Evolutionary conservation across 2,113 vertebrate species (phyloP).

Genomic region (Pseudonaja textilis): DNA sequence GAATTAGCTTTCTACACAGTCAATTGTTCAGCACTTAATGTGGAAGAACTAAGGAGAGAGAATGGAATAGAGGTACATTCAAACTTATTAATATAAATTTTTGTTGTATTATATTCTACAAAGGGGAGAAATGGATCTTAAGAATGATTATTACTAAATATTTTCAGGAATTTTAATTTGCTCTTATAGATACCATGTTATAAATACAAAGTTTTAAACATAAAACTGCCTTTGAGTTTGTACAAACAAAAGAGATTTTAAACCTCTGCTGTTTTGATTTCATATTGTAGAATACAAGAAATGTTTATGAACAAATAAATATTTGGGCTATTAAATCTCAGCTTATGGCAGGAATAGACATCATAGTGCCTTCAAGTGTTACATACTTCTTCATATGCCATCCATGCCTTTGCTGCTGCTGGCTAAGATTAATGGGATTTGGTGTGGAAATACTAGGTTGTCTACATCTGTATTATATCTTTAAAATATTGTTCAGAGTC

Average conservation of each 20-base stretch:
- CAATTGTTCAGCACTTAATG: slow-evolving; percentile 95
- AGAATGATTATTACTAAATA: background rate
- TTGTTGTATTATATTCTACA: background rate
- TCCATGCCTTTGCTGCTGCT: background rate
- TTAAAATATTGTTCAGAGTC: background rate
- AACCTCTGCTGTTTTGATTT: background rate
- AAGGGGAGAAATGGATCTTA: background rate
- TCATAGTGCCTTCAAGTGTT: background rate
- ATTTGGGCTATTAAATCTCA: background rate
- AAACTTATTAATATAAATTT: background rate
- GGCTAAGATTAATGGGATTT: background rate
- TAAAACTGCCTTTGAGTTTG: background rate
- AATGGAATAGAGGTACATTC: slow-evolving; percentile 88
- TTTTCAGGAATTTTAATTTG: background rate
- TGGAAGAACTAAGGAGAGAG: slow-evolving; percentile 93
- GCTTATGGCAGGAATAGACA: background rate
- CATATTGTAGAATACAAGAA: background rate
- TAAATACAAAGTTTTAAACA: background rate
- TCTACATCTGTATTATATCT: background rate
- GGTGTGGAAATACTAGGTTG: background rate
- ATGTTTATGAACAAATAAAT: background rate
- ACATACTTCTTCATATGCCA: background rate
- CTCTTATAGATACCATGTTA: background rate
- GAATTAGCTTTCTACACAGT: slow-evolving; percentile 96
- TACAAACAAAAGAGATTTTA: background rate